phyloP scores from a whole-genome alignment of 2,888 invertebrate genomes.

The Tetheella fluctuosa region DNA sequence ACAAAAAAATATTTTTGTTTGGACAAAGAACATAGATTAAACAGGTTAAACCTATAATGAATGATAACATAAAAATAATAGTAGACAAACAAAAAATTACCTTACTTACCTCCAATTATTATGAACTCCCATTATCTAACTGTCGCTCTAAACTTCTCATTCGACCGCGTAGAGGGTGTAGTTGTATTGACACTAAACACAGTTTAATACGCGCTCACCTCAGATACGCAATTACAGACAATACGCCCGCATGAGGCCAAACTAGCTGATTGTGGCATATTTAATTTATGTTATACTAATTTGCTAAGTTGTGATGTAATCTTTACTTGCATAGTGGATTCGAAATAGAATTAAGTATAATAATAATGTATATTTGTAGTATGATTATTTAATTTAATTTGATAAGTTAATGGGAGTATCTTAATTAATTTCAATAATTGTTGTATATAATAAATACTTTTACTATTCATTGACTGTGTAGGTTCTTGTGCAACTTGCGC shows the following conservation, averaged over 20 bases:
- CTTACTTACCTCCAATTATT: not conserved
- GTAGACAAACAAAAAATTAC: not conserved
- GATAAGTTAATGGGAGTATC: too few species aligned
- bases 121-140: not conserved
- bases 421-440: too few species aligned
- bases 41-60: too few species aligned
- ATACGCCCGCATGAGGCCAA: conserved; percentile 33
- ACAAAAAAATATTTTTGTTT: too few species aligned
- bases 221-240: conserved; percentile 28
- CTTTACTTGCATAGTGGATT: not conserved
- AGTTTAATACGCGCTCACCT: conserved; percentile 23
- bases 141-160: conserved; percentile 5
- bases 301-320: conserved; percentile 6
- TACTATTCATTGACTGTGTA: too few species aligned
- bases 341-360: not conserved
- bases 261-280: conserved; percentile 9
- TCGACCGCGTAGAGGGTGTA: conserved; percentile 34
- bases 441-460: too few species aligned
- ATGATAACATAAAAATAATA: too few species aligned
- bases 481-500: too few species aligned
- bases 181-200: conserved; percentile 22
- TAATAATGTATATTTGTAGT: too few species aligned
- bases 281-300: conserved; percentile 10
- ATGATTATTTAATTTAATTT: too few species aligned
- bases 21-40: too few species aligned